Base-by-base conservation (phyloP, 2,888 invertebrate species). In the Drosophila eohydei region DNA sequence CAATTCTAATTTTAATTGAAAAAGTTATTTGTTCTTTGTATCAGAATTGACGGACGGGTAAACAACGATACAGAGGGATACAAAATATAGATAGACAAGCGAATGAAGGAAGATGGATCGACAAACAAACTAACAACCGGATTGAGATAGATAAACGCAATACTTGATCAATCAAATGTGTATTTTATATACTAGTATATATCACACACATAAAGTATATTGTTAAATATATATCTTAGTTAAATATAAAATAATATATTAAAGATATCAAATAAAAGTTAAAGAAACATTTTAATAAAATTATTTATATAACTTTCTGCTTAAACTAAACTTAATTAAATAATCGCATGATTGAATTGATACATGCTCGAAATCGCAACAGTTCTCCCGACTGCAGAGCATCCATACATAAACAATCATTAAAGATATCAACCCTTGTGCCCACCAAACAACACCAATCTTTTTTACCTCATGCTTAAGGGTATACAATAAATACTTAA, bases 401-500 rank as follows among this genome's bases (percentile, higher is more conserved):
- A 12, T 40, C 21, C 21, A 28, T n/a, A 16, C 28, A 54, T 40
- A 38, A 30, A n/a, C 36, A 44, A 8, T n/a, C 43, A 26, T 46
- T 40, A 16, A 0, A 30, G 12, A 46, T 28, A 57, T 28, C 44
- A 46, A 36, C 57, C 57, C 57, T 26, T 41, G n/a, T 30, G n/a
- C 11, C 38, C 21, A 4, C 5, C 6, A 4, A 5, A 0, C 11
- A n/a, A 11, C 32, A 48, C n/a, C 28, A 26, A 38, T 11, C 1
- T 32, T 14, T 34, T 46, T 8, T 30, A 21, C 16, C 61, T 64
- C 30, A 30, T 43, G 8, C 2, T 8, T 16, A 41, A 69, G 67
- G 40, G 70, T 50, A 50, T 50, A 30, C 34, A 16, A 50, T n/a
- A 50, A 34, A 44, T 70, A 70, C 59, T 38, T 28, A 28, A 34